These are phyloP conservation scores for Lipophrys pholis DNA, from an alignment of 2,113 vertebrate genomes.

Conservation along the genomic window DNA sequence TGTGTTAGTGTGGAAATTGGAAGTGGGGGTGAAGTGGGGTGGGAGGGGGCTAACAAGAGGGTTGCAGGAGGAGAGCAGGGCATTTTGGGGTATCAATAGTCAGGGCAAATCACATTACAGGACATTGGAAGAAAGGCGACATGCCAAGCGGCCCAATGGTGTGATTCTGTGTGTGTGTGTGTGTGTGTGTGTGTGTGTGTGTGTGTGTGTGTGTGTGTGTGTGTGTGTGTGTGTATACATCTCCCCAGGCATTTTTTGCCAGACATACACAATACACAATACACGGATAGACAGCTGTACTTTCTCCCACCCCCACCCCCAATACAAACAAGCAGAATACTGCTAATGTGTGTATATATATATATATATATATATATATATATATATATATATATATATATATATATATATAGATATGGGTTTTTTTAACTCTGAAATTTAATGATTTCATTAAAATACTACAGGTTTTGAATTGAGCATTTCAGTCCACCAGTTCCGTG, in stretches of 20 bases:
- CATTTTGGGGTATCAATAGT: conserved; percentile 90
- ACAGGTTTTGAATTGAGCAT: no score
- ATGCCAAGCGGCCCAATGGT: conserved; percentile 82
- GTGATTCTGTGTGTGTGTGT: conserved; percentile 64
- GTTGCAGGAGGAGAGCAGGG: conserved; percentile 76
- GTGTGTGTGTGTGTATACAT: conserved; percentile 74
- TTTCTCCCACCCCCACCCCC: conserved; percentile 1
- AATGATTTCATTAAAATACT: no score
- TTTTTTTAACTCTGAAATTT: no score
- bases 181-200: conserved; percentile 77
- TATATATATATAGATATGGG: no score
- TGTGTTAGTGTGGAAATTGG: conserved; percentile 94
- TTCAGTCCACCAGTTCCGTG: no score
- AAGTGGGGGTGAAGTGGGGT: conserved; percentile 84
- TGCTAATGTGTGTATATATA: neutral
- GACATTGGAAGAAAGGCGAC: conserved; percentile 81
- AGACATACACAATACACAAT: conserved; percentile 7
- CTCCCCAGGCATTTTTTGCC: conserved; percentile 56
- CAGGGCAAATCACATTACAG: conserved; percentile 94
- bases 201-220: conserved; percentile 58
- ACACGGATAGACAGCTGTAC: conserved; percentile 34
- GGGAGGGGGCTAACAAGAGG: conserved; percentile 76
- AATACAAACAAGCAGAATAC: conserved; percentile 27
- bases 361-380: conserved; percentile 1
- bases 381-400: neutral